Base-by-base conservation (phyloP, 2,888 invertebrate genomes). In the Papilio elwesi region DNA sequence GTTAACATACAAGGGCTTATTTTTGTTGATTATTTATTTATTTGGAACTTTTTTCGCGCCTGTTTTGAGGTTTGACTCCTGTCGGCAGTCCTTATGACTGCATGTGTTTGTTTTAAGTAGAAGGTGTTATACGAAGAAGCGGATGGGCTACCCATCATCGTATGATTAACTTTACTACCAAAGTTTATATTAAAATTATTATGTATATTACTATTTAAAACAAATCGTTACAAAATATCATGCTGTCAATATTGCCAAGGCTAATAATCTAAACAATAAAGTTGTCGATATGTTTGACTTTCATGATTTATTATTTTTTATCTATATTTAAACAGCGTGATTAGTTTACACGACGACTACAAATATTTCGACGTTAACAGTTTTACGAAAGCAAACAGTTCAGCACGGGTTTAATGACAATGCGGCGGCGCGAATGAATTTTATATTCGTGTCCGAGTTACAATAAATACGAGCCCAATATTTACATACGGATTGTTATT, bases 401-500 rank as follows among this genome's bases (percentile, higher is more conserved):
- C 43, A 38, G 62, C 67, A 16, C 48, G 65, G 63, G 63, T 71
- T 72, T 68, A 68, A 72, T 72, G 72, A 72, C 71, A 71, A 47
- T 49, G 63, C 55, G 38, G 62, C 63, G 36, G 68, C 16, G 49
- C 59, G 68, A 63, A 72, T 64, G 68, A 72, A 68, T 68, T 72
- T 68, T 68, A 68, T 68, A 72, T 72, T 68, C 62, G 62, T 43
- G 67, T 67, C 67, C 67, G 48, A 68, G 67, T 69, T 55, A 73
- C 68, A 73, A 57, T 69, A 73, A 68, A 68, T 69, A 69, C 65
- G 51, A 38, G 38, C 11, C 64, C 65, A 69, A 73, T 69, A 57
- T 69, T 68, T 68, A 68, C 49, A 63, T 55, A 65, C 9, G 68
- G 68, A 57, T 69, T 73, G 73, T 69, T 73, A 68, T 68, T 65